Base-by-base conservation (phyloP, 2,113 vertebrate species). In the Guaruba guarouba region DNA sequence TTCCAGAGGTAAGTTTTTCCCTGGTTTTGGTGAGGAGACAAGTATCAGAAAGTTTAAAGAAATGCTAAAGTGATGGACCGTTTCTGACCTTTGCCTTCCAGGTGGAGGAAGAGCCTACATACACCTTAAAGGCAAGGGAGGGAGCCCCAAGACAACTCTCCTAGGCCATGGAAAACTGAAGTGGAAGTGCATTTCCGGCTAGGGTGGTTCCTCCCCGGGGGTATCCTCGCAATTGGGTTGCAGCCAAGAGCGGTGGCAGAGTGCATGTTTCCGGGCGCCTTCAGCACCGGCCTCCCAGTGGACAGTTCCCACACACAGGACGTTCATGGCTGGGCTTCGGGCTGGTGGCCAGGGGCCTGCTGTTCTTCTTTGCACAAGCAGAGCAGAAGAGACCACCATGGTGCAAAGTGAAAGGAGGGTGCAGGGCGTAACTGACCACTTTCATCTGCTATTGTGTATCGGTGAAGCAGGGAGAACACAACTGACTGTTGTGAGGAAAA, bases 271-370 rank as follows among this genome's bases (percentile, higher is more conserved):
- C 27, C 1, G 1, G 17, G 23, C 35, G 46, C 61, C 68, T 96
- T 93, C 96, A 96, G 96, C 92, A 95, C 95, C 66, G 1, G 0
- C 6, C 11, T 44, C 23, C 29, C 0, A 11, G 1, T 23, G 96
- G 95, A 96, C 93, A 96, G 92, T 68, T 95, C 93, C 90, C 69
- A 7, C 3, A 7, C 3, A 1, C 2, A 2, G 49, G 15, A 35
- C 2, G 4, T 35, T 7, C 19, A 0, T 1, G 1, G 33, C 33
- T 0, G 44, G 22, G 44, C 7, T 7, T 13, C 0, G 13, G 27
- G 14, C 1, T 18, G 64, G n/a, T 3, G 71, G 35, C 31, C 81
- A 2, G 2, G 22, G 31, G 22, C 14, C 81, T 14, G 23, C 29
- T 61, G 33, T 3, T 8, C 33, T 14, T 54, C 3, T 4, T 3